phyloP scores from a whole-genome alignment of 2,113 vertebrate genomes.

The Strix aluco region DNA sequence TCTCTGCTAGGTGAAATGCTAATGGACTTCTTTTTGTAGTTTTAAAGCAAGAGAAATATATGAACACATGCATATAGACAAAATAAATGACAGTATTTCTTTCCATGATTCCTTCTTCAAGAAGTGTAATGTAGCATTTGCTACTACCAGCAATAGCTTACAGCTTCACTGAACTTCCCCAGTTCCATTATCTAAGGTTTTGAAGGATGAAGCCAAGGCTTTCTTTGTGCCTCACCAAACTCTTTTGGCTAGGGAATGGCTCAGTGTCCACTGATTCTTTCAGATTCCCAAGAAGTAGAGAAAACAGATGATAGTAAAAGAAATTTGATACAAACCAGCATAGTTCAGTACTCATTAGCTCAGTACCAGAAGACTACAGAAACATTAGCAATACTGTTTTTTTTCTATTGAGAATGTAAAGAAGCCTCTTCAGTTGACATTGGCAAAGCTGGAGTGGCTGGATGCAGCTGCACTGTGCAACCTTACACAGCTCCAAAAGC shows the following conservation, averaged over 20 bases:
- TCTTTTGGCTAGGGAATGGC: background rate
- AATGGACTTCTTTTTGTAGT: background rate
- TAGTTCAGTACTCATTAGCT: background rate
- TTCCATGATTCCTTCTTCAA: background rate
- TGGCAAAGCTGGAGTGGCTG: background rate
- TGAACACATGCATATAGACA: background rate
- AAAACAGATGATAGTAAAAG: background rate
- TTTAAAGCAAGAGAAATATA: background rate
- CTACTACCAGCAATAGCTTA: background rate
- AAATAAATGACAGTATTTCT: background rate
- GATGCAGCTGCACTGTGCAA: background rate
- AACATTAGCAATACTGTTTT: background rate
- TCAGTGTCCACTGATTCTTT: background rate
- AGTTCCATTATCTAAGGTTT: background rate
- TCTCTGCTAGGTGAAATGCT: background rate
- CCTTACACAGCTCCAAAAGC: background rate
- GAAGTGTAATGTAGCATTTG: background rate
- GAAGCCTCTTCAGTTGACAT: background rate
- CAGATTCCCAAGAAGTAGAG: background rate
- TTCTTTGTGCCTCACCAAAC: background rate
- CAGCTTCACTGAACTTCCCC: background rate
- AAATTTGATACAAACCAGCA: background rate
- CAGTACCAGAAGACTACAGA: background rate
- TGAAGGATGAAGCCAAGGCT: background rate
- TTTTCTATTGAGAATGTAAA: background rate